Conservation (phyloP, 2,888 invertebrate species). For the Autographa gamma region DNA sequence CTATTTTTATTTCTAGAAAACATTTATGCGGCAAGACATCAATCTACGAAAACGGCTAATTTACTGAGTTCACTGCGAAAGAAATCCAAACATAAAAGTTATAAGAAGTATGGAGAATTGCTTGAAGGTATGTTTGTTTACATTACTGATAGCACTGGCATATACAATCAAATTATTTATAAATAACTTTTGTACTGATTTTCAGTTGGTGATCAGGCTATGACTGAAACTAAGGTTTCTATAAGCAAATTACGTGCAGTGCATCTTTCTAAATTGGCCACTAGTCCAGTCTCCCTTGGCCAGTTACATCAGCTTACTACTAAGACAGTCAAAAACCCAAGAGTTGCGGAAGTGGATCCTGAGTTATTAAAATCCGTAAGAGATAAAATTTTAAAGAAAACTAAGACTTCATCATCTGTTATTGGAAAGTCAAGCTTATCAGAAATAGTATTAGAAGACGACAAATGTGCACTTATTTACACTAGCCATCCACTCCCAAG, state of each 20-base stretch:
- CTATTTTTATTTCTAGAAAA: constrained; percentile 73
- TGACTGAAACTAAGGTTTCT: constrained; percentile 91
- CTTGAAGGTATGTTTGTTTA: constrained; percentile 89
- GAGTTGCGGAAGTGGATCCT: constrained; percentile 77
- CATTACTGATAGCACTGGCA: constrained; percentile 10
- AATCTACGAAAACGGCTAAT: constrained; percentile 83
- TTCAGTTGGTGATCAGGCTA: constrained; percentile 90
- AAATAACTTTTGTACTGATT: constrained; percentile 34
- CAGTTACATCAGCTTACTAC: constrained; percentile 89
- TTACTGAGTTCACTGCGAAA: constrained; percentile 77
- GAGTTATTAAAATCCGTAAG: constrained; percentile 81
- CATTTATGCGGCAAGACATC: constrained; percentile 72
- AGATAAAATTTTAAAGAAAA: constrained; percentile 80
- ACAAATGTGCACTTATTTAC: constrained; percentile 83
- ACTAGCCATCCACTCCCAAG: constrained; percentile 76
- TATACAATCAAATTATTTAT: not conserved
- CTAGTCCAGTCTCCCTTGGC: constrained; percentile 88
- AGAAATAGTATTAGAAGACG: constrained; percentile 76
- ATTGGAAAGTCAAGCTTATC: constrained; percentile 16
- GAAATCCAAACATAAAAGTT: constrained; percentile 82
- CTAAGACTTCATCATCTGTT: constrained; percentile 50
- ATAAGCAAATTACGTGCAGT: constrained; percentile 91
- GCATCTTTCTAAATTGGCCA: constrained; percentile 91
- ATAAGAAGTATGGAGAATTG: constrained; percentile 91
- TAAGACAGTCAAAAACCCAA: constrained; percentile 66